phyloP scores from a whole-genome alignment of 2,113 vertebrate genomes.

The Gopherus evgoodei region DNA sequence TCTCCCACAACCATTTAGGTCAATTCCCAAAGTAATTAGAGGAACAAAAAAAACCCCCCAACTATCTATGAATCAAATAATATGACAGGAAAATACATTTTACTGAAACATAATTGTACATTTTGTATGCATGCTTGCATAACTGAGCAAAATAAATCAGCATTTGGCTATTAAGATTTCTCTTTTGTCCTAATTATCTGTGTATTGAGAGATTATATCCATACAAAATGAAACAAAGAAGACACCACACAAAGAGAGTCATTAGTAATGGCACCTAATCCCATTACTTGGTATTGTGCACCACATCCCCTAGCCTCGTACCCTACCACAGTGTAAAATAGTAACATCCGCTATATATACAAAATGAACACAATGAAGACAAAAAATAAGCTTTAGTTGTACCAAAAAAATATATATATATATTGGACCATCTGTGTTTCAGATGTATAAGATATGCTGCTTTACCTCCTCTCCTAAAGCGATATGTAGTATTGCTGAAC shows the following conservation, averaged over 20 bases:
- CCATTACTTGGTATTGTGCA: background rate
- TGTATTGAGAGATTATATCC: background rate
- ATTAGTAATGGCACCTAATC: background rate
- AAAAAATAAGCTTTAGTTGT: background rate
- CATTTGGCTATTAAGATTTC: background rate
- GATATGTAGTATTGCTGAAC: background rate
- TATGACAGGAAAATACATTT: background rate
- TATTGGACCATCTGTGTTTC: background rate
- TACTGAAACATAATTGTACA: background rate
- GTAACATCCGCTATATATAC: background rate
- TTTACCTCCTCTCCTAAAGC: accelerated
- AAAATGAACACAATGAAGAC: background rate
- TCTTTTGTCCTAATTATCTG: background rate
- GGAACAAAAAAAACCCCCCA: background rate
- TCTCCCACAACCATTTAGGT: background rate
- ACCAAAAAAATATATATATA: background rate
- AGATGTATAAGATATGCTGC: background rate
- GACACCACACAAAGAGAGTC: background rate
- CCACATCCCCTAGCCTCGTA: background rate
- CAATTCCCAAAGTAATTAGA: background rate
- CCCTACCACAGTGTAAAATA: background rate
- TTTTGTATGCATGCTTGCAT: background rate
- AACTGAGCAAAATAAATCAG: background rate
- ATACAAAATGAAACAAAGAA: background rate
- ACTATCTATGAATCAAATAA: background rate